These are phyloP conservation scores for Spisula solida DNA, from an alignment of 2,888 invertebrate genomes.

Conservation along the genomic window DNA sequence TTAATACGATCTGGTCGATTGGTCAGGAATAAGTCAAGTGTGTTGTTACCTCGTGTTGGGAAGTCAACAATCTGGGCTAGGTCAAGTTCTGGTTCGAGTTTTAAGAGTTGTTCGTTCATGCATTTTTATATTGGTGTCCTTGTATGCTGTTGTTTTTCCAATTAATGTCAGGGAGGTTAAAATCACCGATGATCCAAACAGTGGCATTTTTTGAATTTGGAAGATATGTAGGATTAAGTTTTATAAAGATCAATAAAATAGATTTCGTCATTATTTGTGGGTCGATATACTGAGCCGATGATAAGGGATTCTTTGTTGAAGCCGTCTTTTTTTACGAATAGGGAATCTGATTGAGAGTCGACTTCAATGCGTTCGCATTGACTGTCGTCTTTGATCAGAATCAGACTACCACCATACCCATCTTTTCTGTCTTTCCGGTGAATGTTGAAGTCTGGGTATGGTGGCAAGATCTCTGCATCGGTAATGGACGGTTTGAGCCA, in stretches of 20 bases:
- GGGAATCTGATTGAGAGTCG: neutral
- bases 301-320: too few species aligned
- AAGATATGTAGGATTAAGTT: too few species aligned
- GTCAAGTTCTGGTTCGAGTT: slow-evolving; percentile 13
- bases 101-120: too few species aligned
- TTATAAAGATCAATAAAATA: too few species aligned
- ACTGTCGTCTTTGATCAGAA: slow-evolving; percentile 8
- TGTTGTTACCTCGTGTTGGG: slow-evolving; percentile 36
- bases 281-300: too few species aligned
- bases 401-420: neutral
- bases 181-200: too few species aligned
- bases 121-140: too few species aligned
- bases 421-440: neutral
- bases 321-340: too few species aligned
- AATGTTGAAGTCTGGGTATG: neutral
- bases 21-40: slow-evolving; percentile 48
- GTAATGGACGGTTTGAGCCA: neutral
- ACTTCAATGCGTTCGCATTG: slow-evolving; percentile 3
- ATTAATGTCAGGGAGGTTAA: too few species aligned
- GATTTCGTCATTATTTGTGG: too few species aligned
- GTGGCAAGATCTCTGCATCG: neutral
- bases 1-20: slow-evolving; percentile 43
- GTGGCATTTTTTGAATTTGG: too few species aligned
- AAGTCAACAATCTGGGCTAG: slow-evolving; percentile 35
- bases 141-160: too few species aligned